Evolutionary conservation across 2,888 invertebrate species (phyloP).

Genomic region (Tethea ocularis): DNA sequence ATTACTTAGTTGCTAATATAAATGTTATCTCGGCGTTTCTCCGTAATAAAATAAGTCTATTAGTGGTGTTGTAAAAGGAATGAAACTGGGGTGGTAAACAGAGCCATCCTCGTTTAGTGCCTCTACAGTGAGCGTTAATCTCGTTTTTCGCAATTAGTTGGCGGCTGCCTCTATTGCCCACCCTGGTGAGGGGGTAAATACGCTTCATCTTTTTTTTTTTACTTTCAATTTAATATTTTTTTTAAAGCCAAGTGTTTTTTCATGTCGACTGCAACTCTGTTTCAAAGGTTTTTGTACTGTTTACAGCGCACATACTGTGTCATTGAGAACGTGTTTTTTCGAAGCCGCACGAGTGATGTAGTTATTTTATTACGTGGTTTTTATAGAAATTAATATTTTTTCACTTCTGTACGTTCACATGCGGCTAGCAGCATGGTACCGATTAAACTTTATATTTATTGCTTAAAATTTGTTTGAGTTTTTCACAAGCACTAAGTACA

Average conservation of each 20-base stretch:
- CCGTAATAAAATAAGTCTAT: constrained; percentile 73
- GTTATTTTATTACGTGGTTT: neutral
- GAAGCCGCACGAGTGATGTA: constrained; percentile 12
- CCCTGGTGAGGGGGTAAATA: constrained; percentile 59
- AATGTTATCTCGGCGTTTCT: constrained; percentile 64
- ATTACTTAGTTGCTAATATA: constrained; percentile 66
- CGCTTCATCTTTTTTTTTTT: constrained; percentile 55
- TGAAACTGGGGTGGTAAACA: constrained; percentile 66
- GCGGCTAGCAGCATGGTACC: neutral
- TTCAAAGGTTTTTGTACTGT: constrained; percentile 45
- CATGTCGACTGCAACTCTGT: constrained; percentile 45
- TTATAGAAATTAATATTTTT: neutral
- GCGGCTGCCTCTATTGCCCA: constrained; percentile 66
- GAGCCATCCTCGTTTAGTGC: constrained; percentile 70
- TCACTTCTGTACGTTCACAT: neutral
- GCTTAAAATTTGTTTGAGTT: neutral
- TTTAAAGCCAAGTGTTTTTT: constrained; percentile 54
- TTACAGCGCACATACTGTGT: constrained; percentile 31
- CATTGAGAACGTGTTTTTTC: constrained; percentile 38
- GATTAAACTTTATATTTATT: neutral
- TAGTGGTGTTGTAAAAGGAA: constrained; percentile 72
- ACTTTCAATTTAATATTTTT: constrained; percentile 56
- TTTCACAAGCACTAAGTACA: constrained; percentile 27
- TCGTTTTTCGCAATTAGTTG: constrained; percentile 79
- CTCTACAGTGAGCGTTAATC: constrained; percentile 75